A percentile compares a stretch with the other conserved stretches of the same genome.
Evolutionary conservation across 2,888 invertebrate genomes (phyloP).

Genomic region (Diaphora mendica): DNA sequence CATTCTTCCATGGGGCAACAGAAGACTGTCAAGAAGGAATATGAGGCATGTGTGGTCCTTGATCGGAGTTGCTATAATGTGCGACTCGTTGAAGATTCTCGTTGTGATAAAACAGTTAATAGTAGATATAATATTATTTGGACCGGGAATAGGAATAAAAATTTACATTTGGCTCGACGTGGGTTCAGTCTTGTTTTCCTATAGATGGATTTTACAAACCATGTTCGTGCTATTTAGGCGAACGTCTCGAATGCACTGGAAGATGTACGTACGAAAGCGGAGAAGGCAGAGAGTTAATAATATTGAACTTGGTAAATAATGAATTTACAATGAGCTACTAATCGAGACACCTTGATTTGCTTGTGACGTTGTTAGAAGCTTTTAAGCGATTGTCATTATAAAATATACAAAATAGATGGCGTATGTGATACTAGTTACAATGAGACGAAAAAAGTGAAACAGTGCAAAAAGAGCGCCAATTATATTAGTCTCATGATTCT

Average conservation of each 20-base stretch:
- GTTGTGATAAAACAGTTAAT: background rate
- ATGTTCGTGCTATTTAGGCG: background rate
- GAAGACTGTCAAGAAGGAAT: background rate
- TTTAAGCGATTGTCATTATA: too few species aligned
- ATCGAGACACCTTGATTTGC: background rate
- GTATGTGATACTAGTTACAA: too few species aligned
- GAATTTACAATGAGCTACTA: background rate
- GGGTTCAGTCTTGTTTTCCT: background rate
- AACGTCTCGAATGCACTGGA: conserved; percentile 2
- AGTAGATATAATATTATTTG: background rate
- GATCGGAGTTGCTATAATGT: conserved; percentile 3
- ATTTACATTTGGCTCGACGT: background rate
- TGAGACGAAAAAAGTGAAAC: too few species aligned
- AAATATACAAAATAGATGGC: too few species aligned
- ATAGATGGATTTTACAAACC: conserved; percentile 4
- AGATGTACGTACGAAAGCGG: background rate
- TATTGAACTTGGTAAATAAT: background rate
- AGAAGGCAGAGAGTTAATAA: background rate
- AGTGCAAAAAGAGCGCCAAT: too few species aligned
- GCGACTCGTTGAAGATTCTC: conserved; percentile 3
- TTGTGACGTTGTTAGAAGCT: too few species aligned
- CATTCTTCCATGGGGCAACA: background rate
- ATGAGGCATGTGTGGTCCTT: background rate
- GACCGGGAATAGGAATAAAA: background rate
- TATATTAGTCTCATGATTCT: too few species aligned